These are phyloP conservation scores for Chymomyza caudatula DNA, from an alignment of 2,888 invertebrate species.

Conservation along the genomic window DNA sequence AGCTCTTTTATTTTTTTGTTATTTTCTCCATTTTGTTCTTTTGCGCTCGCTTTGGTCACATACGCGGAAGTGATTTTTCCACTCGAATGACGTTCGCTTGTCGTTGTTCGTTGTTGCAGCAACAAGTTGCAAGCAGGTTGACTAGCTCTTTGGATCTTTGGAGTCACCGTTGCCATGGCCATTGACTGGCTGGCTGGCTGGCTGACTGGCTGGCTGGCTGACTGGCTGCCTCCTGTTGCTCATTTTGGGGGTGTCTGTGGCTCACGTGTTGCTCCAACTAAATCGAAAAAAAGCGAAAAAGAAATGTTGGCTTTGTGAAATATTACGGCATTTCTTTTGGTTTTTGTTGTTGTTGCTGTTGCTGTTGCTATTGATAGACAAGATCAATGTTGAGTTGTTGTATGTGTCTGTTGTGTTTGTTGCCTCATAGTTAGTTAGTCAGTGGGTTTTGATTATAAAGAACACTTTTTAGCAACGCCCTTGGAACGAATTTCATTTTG, in stretches of 20 bases:
- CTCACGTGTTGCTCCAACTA: conserved; percentile 49
- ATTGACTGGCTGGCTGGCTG: neutral
- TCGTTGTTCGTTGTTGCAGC: neutral
- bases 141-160: neutral
- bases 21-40: conserved; percentile 40
- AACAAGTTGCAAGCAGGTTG: neutral
- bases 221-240: conserved; percentile 10
- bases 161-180: neutral
- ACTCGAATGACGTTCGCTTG: conserved; percentile 55
- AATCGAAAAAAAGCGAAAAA: neutral
- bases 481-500: conserved; percentile 59
- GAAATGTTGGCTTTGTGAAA: conserved; percentile 2
- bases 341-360: conserved; percentile 13
- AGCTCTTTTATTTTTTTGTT: neutral
- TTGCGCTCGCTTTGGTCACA: conserved; percentile 67
- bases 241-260: conserved; percentile 46
- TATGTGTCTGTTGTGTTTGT: conserved; percentile 12
- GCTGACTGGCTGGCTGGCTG: neutral
- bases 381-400: conserved; percentile 55
- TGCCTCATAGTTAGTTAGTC: conserved; percentile 40
- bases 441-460: conserved; percentile 44
- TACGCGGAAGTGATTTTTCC: conserved; percentile 72
- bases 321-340: conserved; percentile 5
- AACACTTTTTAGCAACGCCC: conserved; percentile 46
- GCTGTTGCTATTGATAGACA: conserved; percentile 46